Evolutionary conservation across 2,888 invertebrate species (phyloP).

Genomic region (Hypomecis atomaria): DNA sequence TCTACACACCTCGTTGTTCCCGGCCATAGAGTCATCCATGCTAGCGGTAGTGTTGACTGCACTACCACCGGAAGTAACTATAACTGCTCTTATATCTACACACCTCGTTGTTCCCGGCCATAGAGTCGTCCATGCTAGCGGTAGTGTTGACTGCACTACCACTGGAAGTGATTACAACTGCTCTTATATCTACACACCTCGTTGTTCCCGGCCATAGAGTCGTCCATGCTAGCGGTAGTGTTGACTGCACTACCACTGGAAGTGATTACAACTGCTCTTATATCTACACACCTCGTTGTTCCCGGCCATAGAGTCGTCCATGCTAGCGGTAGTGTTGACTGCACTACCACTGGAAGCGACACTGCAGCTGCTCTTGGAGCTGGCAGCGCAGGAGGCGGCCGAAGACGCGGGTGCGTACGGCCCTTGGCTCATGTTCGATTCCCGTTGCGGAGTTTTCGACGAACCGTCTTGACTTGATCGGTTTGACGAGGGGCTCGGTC

Average conservation of each 20-base stretch:
- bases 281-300: slow-evolving; percentile 73
- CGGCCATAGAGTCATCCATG: too few relatives aligned
- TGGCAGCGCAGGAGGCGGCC: slow-evolving; percentile 60
- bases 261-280: too few relatives aligned
- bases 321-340: slow-evolving; percentile 47
- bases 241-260: too few relatives aligned
- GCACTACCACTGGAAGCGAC: slow-evolving; percentile 38
- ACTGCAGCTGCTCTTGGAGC: slow-evolving; percentile 54
- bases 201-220: too few relatives aligned
- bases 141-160: too few relatives aligned
- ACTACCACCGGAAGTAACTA: too few relatives aligned
- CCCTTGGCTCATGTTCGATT: slow-evolving; percentile 65
- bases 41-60: slow-evolving; percentile 48
- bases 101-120: too few relatives aligned
- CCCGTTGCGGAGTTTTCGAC: slow-evolving; percentile 77
- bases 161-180: too few relatives aligned
- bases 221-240: too few relatives aligned
- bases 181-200: too few relatives aligned
- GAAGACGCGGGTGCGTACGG: slow-evolving; percentile 75
- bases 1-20: slow-evolving; percentile 68
- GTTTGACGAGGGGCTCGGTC: slow-evolving; percentile 80
- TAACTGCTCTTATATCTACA: too few relatives aligned
- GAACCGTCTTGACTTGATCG: slow-evolving; percentile 77
- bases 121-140: too few relatives aligned
- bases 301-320: slow-evolving; percentile 68